Conservation (phyloP, 2,888 invertebrate species). For the Melinaea marsaeus region DNA sequence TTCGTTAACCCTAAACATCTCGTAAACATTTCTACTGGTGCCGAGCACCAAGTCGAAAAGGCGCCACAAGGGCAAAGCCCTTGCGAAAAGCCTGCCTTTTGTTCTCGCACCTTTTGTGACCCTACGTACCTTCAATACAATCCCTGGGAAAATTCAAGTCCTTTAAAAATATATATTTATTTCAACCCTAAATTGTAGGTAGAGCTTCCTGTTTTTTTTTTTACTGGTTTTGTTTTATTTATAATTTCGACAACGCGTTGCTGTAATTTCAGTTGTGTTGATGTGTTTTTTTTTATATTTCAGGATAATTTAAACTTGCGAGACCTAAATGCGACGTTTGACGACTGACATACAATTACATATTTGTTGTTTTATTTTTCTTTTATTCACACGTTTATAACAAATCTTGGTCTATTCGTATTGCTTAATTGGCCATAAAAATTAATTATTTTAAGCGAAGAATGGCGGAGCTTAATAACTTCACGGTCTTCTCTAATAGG, state of each 20-base stretch:
- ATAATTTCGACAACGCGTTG: background rate
- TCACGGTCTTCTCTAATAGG: slow-evolving; percentile 18
- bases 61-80: slow-evolving; percentile 17
- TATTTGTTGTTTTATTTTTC: background rate
- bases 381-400: background rate
- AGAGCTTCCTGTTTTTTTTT: background rate
- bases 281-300: too few species aligned
- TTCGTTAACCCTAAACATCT: slow-evolving; percentile 17
- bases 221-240: background rate
- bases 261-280: too few species aligned
- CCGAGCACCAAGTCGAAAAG: slow-evolving; percentile 10
- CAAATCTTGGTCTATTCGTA: background rate
- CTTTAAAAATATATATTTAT: slow-evolving; percentile 7
- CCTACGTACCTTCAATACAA: slow-evolving; percentile 9
- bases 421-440: background rate
- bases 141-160: slow-evolving; percentile 1
- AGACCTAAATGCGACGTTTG: too few species aligned
- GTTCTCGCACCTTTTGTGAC: slow-evolving; percentile 15
- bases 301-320: too few species aligned
- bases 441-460: background rate
- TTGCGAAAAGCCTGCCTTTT: slow-evolving; percentile 13
- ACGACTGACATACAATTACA: too few species aligned
- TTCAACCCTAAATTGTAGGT: slow-evolving; percentile 3
- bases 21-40: slow-evolving; percentile 8
- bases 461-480: slow-evolving; percentile 12